Evolutionary conservation across 2,797 vertebrate genomes (phyloP).

Genomic region (Macroramphosus scolopax): DNA sequence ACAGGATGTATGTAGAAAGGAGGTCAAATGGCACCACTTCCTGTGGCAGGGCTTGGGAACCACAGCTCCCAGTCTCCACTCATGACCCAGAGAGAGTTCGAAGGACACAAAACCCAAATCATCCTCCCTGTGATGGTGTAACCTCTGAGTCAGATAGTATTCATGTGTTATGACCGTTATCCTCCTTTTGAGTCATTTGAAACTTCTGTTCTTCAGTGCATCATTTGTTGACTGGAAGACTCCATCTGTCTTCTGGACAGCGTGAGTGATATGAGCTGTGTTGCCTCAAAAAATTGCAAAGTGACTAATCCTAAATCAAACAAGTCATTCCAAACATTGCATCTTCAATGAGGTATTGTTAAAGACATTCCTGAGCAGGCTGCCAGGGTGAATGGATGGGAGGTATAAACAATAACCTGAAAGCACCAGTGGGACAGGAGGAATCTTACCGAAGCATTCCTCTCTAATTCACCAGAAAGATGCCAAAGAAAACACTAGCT

Average conservation of each 20-base stretch:
- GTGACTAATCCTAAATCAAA: conserved; percentile 68
- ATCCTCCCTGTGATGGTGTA: conserved; percentile 17
- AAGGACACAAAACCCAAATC: conserved; percentile 38
- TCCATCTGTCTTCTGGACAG: conserved; percentile 42
- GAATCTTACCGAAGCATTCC: conserved; percentile 79
- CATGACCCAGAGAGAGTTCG: conserved; percentile 37
- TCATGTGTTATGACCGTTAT: conserved; percentile 23
- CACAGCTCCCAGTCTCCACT: conserved; percentile 41
- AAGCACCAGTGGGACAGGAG: conserved; percentile 68
- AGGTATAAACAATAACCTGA: conserved; percentile 70
- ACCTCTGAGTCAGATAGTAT: conserved; percentile 23
- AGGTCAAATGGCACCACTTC: conserved; percentile 80
- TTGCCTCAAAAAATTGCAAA: conserved; percentile 47
- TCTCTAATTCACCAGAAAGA: conserved; percentile 76
- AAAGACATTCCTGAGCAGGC: conserved; percentile 69
- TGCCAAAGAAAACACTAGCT: conserved; percentile 69
- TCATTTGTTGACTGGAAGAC: conserved; percentile 19
- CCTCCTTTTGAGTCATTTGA: conserved; percentile 4
- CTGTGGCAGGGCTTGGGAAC: conserved; percentile 78
- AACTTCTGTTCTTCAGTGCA: conserved; percentile 12
- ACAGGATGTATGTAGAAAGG: conserved; percentile 65
- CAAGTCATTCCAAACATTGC: conserved; percentile 61
- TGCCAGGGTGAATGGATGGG: conserved; percentile 64
- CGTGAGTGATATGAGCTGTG: conserved; percentile 44
- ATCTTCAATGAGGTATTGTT: conserved; percentile 62